Base-by-base conservation (phyloP, 2,113 vertebrate species). In the Stomatorhinus ivindoensis region DNA sequence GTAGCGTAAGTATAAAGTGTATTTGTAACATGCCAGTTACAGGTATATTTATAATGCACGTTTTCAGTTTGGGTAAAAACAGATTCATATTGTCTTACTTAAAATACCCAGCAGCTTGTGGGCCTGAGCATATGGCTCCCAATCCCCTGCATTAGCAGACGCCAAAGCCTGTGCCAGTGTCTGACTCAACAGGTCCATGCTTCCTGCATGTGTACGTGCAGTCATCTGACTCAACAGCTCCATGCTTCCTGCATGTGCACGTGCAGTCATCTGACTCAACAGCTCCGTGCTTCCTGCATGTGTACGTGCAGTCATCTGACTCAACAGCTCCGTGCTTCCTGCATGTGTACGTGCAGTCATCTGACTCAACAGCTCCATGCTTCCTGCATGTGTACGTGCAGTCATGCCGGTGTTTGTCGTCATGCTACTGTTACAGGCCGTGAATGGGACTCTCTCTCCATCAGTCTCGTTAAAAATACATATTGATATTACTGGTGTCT, bases 91-190 rank as follows among this genome's bases (percentile, higher is more conserved):
- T 21, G 31, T 55, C 8, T 51, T 51, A 53, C 44, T 51, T 2
- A 86, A 51, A 53, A 86, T 35, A 31, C n/a, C 48, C 27, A 6
- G 84, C 27, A 55, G 42, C 80, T 83, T 65, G 88, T 90, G 76
- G 50, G 44, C 39, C 44, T 47, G 44, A 80, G 35, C 73, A 80
- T 80, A 80, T 84, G 82, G 19, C 39, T 44, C 21, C 39, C 3
- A 42, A 83, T 44, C 42, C 80, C 42, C 80, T 46, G 86, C 31
- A 19, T 55, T n/a, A 35, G 31, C 2, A 39, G 31, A 27, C 24
- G 17, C 9, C 7, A 55, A 39, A 21, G 42, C 19, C 82, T 47
- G 82, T 84, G 39, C 80, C 80, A 83, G 86, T 24, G 35, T 17
- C n/a, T 87, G 86, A 58, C 31, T 55, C 50, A 58, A 24, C 21